phyloP scores from a whole-genome alignment of 2,113 vertebrate species.

The Eupsittula cactorum region DNA sequence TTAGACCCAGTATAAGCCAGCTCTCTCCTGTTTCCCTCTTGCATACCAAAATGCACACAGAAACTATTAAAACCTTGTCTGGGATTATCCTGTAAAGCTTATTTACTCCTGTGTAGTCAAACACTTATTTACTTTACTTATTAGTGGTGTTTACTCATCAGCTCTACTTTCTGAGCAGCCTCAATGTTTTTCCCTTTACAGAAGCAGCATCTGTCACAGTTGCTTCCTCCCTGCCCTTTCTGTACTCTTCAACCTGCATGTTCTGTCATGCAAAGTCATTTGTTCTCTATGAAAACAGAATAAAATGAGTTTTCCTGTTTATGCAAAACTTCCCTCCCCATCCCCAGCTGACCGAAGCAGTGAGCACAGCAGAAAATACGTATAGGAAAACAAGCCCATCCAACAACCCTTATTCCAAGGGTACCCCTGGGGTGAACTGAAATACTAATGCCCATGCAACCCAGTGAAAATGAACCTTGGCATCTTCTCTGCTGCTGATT shows the following conservation, averaged over 20 bases:
- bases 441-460: not conserved
- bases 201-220: not conserved
- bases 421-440: rapidly evolving
- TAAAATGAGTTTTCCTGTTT: not conserved
- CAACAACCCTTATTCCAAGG: not conserved
- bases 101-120: not conserved
- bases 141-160: conserved; percentile 25
- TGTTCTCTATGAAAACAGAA: rapidly evolving
- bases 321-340: not conserved
- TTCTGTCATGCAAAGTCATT: not conserved
- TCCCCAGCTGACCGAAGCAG: not conserved
- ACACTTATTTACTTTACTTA: not conserved
- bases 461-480: not conserved
- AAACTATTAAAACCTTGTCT: not conserved
- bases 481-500: not conserved
- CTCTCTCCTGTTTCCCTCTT: not conserved
- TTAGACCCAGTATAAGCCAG: not conserved
- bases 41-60: not conserved
- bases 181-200: not conserved
- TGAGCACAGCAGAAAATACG: not conserved
- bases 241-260: not conserved
- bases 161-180: not conserved
- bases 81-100: not conserved
- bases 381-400: not conserved
- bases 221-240: not conserved